Evolutionary conservation across 2,797 vertebrate species (phyloP).

Genomic region (Clarias fuscus): DNA sequence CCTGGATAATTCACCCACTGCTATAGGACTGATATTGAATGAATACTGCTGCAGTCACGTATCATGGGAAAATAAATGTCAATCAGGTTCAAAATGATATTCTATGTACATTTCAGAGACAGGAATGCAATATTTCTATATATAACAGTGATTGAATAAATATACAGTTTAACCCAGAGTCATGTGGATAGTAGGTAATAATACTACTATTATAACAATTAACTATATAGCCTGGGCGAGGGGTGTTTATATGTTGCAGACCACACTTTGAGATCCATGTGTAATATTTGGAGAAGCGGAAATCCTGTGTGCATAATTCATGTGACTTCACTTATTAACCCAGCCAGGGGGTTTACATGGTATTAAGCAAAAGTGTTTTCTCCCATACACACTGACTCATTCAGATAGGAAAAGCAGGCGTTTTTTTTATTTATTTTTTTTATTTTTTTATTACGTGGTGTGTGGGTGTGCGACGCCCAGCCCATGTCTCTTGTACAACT

Average conservation of each 20-base stretch:
- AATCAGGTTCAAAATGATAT: neutral
- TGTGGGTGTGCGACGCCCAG: neutral
- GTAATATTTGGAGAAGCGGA: too few species aligned
- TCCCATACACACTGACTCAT: neutral
- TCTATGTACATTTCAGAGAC: neutral
- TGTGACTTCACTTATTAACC: neutral
- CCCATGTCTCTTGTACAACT: neutral
- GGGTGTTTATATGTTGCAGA: neutral
- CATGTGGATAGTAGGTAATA: neutral
- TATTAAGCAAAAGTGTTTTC: neutral
- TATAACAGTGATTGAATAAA: neutral
- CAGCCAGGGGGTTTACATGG: neutral
- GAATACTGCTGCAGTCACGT: neutral
- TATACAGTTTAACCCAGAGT: neutral
- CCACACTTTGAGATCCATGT: neutral
- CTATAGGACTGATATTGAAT: neutral
- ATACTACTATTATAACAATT: too few species aligned
- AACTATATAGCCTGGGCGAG: neutral
- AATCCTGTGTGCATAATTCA: slow-evolving; percentile 14
- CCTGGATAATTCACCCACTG: neutral
- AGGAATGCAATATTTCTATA: neutral
- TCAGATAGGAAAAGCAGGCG: neutral
- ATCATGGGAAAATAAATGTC: neutral
- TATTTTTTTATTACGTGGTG: neutral
- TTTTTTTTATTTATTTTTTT: neutral